These are phyloP conservation scores for Metellina segmentata DNA, from an alignment of 2,888 invertebrate species.

Conservation along the genomic window DNA sequence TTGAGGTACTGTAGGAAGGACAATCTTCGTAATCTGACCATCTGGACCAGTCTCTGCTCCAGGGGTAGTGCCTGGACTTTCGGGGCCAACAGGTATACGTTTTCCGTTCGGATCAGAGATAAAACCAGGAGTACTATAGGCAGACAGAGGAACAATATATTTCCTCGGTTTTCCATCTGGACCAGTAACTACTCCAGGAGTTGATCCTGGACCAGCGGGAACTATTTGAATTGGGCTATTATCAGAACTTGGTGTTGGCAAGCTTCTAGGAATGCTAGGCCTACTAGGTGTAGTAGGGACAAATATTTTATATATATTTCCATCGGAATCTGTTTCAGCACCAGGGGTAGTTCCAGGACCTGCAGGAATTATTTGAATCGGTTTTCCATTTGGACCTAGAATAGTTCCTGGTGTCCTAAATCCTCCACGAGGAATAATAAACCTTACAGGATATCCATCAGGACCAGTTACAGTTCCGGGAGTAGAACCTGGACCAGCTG, in stretches of 20 bases:
- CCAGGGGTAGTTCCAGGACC: slow-evolving; percentile 51
- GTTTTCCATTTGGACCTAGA: slow-evolving; percentile 38
- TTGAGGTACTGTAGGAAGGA: background rate
- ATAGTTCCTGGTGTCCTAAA: slow-evolving; percentile 35
- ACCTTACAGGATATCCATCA: background rate
- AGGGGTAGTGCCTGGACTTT: slow-evolving; percentile 2
- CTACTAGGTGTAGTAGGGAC: slow-evolving; percentile 19
- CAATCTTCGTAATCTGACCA: background rate
- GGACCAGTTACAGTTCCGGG: slow-evolving; percentile 15
- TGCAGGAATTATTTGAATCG: slow-evolving; percentile 13
- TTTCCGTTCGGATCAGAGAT: background rate
- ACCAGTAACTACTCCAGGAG: background rate
- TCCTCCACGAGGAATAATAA: slow-evolving; percentile 10
- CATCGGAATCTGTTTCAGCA: slow-evolving; percentile 14
- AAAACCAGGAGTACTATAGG: background rate
- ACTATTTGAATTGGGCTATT: background rate
- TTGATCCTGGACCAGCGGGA: slow-evolving; percentile 6
- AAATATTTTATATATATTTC: background rate
- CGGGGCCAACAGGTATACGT: slow-evolving; percentile 4
- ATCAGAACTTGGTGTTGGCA: background rate
- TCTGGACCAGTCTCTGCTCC: slow-evolving; percentile 10
- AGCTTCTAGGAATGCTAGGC: background rate
- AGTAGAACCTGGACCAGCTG: slow-evolving; percentile 32
- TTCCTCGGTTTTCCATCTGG: background rate
- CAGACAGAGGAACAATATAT: background rate